phyloP scores from a whole-genome alignment of 2,888 invertebrate genomes.

The Pristionchus exspectatus region DNA sequence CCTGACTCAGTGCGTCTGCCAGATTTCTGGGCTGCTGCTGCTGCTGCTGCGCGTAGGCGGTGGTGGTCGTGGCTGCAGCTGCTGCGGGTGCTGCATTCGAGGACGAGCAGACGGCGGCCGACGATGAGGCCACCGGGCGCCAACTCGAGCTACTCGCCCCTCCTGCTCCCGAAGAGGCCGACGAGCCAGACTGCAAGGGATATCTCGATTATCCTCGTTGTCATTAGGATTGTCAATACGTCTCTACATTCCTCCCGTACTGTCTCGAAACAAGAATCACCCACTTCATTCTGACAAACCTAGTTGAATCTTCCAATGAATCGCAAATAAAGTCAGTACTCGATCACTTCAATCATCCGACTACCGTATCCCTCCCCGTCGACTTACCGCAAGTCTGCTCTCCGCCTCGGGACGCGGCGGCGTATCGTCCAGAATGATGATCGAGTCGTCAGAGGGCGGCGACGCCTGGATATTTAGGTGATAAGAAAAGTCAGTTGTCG shows the following conservation, averaged over 20 bases:
- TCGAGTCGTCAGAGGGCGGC: conserved; percentile 34
- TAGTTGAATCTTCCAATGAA: background rate
- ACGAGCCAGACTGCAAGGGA: background rate
- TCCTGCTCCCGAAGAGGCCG: background rate
- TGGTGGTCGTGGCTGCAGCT: background rate
- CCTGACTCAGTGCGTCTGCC: conserved; percentile 22
- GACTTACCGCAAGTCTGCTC: background rate
- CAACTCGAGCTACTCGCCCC: background rate
- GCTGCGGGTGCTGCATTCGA: background rate
- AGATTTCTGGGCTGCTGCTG: background rate
- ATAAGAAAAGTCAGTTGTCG: conserved; percentile 6
- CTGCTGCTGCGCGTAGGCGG: background rate
- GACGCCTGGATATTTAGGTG: background rate
- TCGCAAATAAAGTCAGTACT: background rate
- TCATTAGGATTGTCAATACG: too few species aligned
- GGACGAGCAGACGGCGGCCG: background rate
- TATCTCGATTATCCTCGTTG: too few species aligned
- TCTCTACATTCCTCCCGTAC: too few species aligned
- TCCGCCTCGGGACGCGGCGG: conserved; percentile 24
- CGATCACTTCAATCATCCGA: background rate
- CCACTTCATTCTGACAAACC: background rate
- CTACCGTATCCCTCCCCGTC: background rate
- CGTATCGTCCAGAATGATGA: conserved; percentile 52
- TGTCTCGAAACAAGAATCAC: too few species aligned
- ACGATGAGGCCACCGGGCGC: background rate